Percentiles rank a stretch among this genome's conserved stretches.
phyloP scores from a whole-genome alignment of 2,888 invertebrate species.

The Pimpla rufipes region DNA sequence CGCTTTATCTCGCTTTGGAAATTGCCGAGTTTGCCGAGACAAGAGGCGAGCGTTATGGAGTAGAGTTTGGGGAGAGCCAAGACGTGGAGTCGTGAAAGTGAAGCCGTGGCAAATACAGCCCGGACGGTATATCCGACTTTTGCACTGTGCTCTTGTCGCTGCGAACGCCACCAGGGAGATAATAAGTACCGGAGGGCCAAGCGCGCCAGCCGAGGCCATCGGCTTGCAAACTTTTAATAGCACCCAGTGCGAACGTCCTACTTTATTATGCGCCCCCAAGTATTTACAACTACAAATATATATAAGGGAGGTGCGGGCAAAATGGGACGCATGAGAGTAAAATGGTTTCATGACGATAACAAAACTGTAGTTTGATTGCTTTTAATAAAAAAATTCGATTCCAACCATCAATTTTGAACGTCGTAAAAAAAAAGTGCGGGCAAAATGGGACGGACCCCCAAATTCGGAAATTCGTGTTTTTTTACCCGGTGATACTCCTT shows the following conservation, averaged over 20 bases:
- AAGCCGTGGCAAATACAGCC: slow-evolving; percentile 51
- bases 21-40: slow-evolving; percentile 17
- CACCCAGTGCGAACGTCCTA: slow-evolving; percentile 59
- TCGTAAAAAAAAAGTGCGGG: too few relatives aligned
- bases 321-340: too few relatives aligned
- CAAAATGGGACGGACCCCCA: too few relatives aligned
- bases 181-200: slow-evolving; percentile 66
- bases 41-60: background rate
- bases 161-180: slow-evolving; percentile 57
- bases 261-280: slow-evolving; percentile 15
- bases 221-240: slow-evolving; percentile 75
- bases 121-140: slow-evolving; percentile 47
- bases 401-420: too few relatives aligned
- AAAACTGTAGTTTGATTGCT: too few relatives aligned
- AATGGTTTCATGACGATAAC: too few relatives aligned
- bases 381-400: too few relatives aligned
- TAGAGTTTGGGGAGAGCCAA: background rate
- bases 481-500: too few relatives aligned
- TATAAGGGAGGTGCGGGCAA: too few relatives aligned
- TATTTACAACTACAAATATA: slow-evolving; percentile 48
- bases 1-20: slow-evolving; percentile 22
- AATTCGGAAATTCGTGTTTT: too few relatives aligned
- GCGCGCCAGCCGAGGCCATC: slow-evolving; percentile 62
- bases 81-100: slow-evolving; percentile 2
- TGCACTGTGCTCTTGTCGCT: slow-evolving; percentile 45